These are phyloP conservation scores for Tiaroga cobitis DNA, from an alignment of 2,797 vertebrate species.

Conservation along the genomic window DNA sequence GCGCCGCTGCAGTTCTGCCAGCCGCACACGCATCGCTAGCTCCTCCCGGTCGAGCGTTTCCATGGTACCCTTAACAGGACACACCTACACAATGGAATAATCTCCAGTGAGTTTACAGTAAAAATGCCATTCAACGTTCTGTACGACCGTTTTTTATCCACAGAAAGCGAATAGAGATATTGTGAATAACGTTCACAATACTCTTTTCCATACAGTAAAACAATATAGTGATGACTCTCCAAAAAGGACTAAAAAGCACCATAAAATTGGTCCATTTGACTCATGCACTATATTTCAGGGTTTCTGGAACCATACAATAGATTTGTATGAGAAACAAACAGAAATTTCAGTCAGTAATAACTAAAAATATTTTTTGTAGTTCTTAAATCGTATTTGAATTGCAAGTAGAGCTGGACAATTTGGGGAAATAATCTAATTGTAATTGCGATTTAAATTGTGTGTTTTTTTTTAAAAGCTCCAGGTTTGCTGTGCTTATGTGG, in stretches of 20 bases:
- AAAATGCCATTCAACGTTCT: conserved; percentile 51
- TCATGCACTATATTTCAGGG: background rate
- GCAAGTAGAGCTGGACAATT: background rate
- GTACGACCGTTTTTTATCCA: background rate
- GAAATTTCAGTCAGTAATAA: background rate
- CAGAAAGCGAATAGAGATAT: background rate
- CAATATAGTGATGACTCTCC: background rate
- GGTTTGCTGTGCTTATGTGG: background rate
- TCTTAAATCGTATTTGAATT: background rate
- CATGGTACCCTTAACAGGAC: conserved; percentile 92
- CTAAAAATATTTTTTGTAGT: background rate
- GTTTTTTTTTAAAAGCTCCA: background rate
- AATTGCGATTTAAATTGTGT: background rate
- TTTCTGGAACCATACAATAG: background rate
- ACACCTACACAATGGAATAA: conserved; percentile 80
- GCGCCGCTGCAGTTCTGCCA: conserved; percentile 92
- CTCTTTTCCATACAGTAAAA: conserved; percentile 16
- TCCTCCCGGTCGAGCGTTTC: conserved; percentile 93
- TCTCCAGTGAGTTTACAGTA: background rate
- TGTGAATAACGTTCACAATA: background rate
- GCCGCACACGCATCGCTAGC: conserved; percentile 90
- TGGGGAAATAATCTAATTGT: background rate
- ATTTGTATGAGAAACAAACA: background rate
- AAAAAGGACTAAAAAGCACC: background rate
- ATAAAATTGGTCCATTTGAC: background rate